Evolutionary conservation across 1,140 invertebrate genomes (phyloP).

Genomic region (Oreohelix idahoensis): DNA sequence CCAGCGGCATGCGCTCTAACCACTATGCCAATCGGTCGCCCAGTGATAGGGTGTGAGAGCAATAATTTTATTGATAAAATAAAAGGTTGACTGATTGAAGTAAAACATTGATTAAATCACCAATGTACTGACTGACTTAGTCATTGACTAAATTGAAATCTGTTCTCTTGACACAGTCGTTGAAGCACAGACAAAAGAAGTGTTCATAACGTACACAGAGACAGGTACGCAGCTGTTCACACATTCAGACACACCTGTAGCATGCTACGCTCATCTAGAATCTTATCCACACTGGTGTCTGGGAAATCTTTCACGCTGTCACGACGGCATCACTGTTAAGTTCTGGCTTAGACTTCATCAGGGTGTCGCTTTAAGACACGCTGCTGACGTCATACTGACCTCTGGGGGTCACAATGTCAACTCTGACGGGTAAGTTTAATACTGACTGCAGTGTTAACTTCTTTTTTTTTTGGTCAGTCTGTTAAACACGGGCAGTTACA

Average conservation of each 20-base stretch:
- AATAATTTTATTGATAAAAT: no score
- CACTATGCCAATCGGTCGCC: no score
- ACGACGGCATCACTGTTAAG: conserved; percentile 54
- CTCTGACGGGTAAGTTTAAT: conserved; percentile 50
- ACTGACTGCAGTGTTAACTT: not conserved
- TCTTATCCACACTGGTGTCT: conserved; percentile 59
- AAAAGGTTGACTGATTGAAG: not conserved
- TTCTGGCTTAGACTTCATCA: conserved; percentile 52
- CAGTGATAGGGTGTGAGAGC: no score
- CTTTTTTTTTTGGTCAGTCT: no score
- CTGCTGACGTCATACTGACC: conserved; percentile 50
- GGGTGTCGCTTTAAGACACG: conserved; percentile 11
- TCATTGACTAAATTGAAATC: not conserved
- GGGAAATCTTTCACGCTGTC: conserved; percentile 58
- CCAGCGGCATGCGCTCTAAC: no score
- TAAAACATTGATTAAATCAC: not conserved
- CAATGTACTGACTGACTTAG: not conserved
- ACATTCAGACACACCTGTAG: conserved; percentile 32
- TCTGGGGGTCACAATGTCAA: conserved; percentile 56
- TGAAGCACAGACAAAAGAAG: not conserved
- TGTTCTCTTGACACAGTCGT: not conserved
- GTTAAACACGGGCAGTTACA: no score
- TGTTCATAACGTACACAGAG: conserved; percentile 42
- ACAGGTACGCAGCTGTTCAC: conserved; percentile 30
- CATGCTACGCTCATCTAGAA: conserved; percentile 49